A percentile compares a stretch with the other conserved stretches of the same genome.
Conservation (phyloP, 2,113 vertebrate species). For the Perognathus longimembris region DNA sequence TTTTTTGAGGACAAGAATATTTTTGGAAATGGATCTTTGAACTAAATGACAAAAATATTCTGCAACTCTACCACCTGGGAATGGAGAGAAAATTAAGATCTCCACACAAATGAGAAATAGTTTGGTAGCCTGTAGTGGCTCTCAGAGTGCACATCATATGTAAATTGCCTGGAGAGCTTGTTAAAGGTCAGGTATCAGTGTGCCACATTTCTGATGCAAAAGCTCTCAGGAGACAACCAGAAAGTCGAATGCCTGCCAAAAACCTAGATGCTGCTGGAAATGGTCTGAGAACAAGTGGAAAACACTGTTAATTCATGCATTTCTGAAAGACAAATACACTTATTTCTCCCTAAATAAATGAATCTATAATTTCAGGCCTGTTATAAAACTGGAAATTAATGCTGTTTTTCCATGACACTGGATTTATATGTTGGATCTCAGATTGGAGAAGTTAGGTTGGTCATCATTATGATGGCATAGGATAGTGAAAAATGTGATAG, state of each 20-base stretch:
- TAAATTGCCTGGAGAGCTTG: not conserved
- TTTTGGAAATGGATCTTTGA: too few relatives aligned
- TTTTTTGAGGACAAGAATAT: too few relatives aligned
- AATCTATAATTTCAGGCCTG: not conserved
- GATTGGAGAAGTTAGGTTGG: not conserved
- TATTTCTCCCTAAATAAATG: too few relatives aligned
- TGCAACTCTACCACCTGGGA: not conserved
- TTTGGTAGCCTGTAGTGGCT: not conserved
- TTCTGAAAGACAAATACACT: too few relatives aligned
- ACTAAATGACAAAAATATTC: not conserved
- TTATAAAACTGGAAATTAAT: not conserved
- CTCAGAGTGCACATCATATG: not conserved
- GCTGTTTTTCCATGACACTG: not conserved
- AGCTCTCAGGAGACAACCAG: not conserved
- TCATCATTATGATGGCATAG: not conserved
- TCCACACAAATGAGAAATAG: not conserved
- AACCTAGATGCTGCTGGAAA: too few relatives aligned
- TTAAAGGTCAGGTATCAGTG: not conserved
- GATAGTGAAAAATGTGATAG: not conserved
- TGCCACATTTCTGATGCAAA: not conserved
- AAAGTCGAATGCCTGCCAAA: not conserved
- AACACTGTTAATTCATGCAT: not conserved
- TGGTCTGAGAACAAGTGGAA: not conserved
- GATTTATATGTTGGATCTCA: not conserved
- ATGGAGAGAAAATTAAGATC: not conserved